These are phyloP conservation scores for Hypothenemus hampei DNA, from an alignment of 1,140 invertebrate species.

Conservation along the genomic window DNA sequence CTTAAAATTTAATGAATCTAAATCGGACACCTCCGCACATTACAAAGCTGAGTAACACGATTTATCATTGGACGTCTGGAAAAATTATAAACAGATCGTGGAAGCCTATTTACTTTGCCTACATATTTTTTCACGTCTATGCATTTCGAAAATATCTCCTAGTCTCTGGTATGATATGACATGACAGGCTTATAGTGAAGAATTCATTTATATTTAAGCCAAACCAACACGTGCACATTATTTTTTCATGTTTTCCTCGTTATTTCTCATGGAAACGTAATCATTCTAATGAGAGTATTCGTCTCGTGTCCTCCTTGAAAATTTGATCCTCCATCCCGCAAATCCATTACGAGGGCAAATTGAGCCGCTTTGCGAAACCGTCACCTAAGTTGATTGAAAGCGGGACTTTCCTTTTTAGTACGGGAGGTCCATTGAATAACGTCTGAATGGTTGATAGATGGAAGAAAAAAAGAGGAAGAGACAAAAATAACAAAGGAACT, in stretches of 20 bases:
- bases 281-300: conserved; percentile 13
- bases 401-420: conserved; percentile 7
- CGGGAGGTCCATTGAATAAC: not conserved
- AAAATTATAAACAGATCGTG: not conserved
- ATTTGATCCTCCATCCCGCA: conserved; percentile 16
- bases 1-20: conserved; percentile 12
- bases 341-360: conserved; percentile 19
- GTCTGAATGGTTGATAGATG: conserved; percentile 5
- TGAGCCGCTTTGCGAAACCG: conserved; percentile 13
- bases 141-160: not conserved
- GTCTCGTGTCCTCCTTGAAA: conserved; percentile 8
- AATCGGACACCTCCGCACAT: conserved; percentile 7
- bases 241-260: too few relatives aligned
- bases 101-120: not conserved
- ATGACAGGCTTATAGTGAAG: too few relatives aligned
- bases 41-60: not conserved
- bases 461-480: too few relatives aligned
- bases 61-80: conserved; percentile 10
- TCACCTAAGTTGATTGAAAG: conserved; percentile 13
- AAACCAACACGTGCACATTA: too few relatives aligned
- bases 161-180: not conserved
- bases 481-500: too few relatives aligned
- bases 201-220: too few relatives aligned
- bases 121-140: too few relatives aligned
- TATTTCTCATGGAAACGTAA: too few relatives aligned